Base-by-base conservation (phyloP, 2,888 invertebrate genomes). In the Callinectes sapidus region DNA sequence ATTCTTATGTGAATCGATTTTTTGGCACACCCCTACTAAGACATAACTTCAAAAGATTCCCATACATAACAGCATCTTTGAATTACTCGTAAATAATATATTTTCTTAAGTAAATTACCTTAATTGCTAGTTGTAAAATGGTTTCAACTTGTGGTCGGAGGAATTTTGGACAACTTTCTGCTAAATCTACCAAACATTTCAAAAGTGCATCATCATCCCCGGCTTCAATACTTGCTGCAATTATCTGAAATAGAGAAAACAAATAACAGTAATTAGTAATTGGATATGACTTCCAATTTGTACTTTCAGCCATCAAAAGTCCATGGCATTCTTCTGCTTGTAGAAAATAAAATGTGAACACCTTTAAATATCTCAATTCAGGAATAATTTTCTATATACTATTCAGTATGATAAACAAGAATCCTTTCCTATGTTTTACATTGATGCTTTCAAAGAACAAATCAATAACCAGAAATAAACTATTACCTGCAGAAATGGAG, bases 171-270 rank as follows among this genome's bases (percentile, higher is more conserved):
- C 98, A 97, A 93, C 97, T 97, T 96, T 99, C 99, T 0, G 99
- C 98, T 95, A 99, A 96, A 95, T 99, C 99, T 95, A 99, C 98
- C 77, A 99, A 96, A 95, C 98, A 97, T 96, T 99, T 99, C 55
- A 99, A 96, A 61, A 99, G 96, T 54, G 98, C 97, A 95, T 99
- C 99, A 95, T 99, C 99, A 48, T 98, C 98, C 95, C 97, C 97
- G 94, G 97, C 97, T 95, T 97, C 97, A 91, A 98, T 97, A 95
- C 98, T 98, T 95, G 98, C 97, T 13, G 93, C 92, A 48, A 94
- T 94, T 13, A 93, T 92, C 91, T 91, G 48, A 42, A 61, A 87
- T 13, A 77, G 48, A 94, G 32, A 90, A 23, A 3, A 61, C 61
- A 61, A 10, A 48, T 48, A 8, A 48, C 48, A 48, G 48, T 48